These are phyloP conservation scores for Eolophus roseicapilla DNA, from an alignment of 2,113 vertebrate species.

Conservation along the genomic window DNA sequence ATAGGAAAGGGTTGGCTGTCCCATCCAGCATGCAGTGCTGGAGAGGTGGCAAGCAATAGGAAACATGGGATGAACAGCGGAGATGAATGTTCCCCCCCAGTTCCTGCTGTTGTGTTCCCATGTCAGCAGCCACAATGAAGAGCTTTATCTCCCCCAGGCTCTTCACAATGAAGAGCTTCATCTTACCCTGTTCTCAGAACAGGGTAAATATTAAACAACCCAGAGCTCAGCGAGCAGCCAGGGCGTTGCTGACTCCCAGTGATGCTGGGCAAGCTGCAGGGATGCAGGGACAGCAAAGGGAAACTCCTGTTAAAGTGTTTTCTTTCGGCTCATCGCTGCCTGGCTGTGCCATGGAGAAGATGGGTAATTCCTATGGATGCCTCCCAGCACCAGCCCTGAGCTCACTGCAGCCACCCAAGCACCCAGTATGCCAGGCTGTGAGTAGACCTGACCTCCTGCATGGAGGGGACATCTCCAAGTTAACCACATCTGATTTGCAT, in stretches of 20 bases:
- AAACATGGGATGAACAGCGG: not conserved
- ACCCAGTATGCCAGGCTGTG: not conserved
- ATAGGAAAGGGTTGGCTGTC: not conserved
- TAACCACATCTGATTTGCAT: fast-evolving
- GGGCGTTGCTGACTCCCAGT: not conserved
- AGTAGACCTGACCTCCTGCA: not conserved
- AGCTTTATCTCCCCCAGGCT: not conserved
- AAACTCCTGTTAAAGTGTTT: fast-evolving
- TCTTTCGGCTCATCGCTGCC: fast-evolving
- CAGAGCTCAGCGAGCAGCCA: not conserved
- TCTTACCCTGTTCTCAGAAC: not conserved
- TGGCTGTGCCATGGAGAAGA: not conserved
- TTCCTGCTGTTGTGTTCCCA: not conserved
- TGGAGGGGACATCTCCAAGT: fast-evolving
- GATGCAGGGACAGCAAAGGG: not conserved
- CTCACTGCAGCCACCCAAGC: fast-evolving
- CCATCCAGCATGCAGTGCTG: fast-evolving
- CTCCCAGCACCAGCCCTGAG: not conserved
- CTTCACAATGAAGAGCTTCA: not conserved
- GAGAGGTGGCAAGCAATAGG: not conserved
- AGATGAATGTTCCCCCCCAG: not conserved
- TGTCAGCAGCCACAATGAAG: not conserved
- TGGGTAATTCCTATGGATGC: fast-evolving
- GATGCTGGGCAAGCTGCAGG: not conserved
- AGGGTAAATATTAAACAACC: not conserved